Evolutionary conservation across 1,140 invertebrate species (phyloP), one percentile per base, ranked within the genome.

Genomic region (Bombus sylvicola): DNA sequence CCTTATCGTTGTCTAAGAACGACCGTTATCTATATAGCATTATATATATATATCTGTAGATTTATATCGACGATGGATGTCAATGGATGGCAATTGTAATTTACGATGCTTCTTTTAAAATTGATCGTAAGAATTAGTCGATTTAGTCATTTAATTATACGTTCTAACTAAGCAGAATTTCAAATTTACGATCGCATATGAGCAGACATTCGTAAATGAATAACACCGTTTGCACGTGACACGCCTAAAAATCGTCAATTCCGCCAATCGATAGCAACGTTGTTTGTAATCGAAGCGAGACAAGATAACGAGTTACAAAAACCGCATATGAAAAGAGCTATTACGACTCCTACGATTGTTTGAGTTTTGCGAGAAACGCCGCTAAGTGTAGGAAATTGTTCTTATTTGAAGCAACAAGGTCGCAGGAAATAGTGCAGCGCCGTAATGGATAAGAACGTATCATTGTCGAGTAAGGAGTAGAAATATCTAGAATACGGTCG

Each of bases 371-470:
- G 39, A 39, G 74, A n/a, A 47, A 47, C 34, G 62, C 37, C 2
- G 37, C 66, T 5, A 79, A 12, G 4, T 59, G 28, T n/a, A 62
- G 76, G 47, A 47, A 79, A 84, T 43, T 37, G 66, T 72, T 59
- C 47, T 62, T 43, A 34, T 34, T 43, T 12, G 41, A 13, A 69
- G 64, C 47, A 53, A 25, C 64, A 71, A 79, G 75, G 64, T 71
- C 53, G 18, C 47, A 28, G 28, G 47, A 79, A 68, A n/a, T 69
- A 43, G 47, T 68, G 39, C 47, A 12, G n/a, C 41, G 37, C 9
- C 39, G 12, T 9, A 15, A 3, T 15, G 18, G 4, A 37, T n/a
- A 37, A 66, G 28, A 41, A 34, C n/a, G n/a, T 34, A 18, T 22
- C 47, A 8, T 53, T 22, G 47, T 53, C 47, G 47, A 53, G 6